Base-by-base conservation (phyloP, 2,113 vertebrate genomes). In the Nettapus auritus region DNA sequence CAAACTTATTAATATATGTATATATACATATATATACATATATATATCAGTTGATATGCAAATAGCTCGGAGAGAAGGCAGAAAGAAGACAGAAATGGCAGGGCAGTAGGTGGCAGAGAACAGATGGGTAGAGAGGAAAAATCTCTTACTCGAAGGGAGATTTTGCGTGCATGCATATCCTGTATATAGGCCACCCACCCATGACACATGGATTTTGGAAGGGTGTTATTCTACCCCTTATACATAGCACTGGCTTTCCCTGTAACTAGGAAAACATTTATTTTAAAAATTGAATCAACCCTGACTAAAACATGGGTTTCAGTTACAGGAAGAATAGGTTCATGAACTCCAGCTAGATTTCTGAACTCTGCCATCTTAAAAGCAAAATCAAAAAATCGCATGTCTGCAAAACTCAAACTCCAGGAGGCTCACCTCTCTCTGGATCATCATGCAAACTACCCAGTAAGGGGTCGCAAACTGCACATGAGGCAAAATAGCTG, bases 271-370 rank as follows among this genome's bases (percentile, higher is more conserved):
- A 96, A 96, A 97, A 95, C 62, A 84, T 96, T 97, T 96, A 94
- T 92, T 95, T 97, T 93, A 93, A 96, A 97, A 94, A 96, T 96
- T 92, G 94, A 96, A 95, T 96, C 92, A 96, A 90, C 88, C 74
- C 89, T 92, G 86, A 90, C 83, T 89, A 96, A 97, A 97, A 89
- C 92, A 96, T 82, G 66, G 93, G 94, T 96, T 96, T 96, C 69
- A 14, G 67, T 97, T 96, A 96, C 96, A 97, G 96, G 93, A 96
- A 96, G 81, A 90, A 79, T 22, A 92, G 88, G 94, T 96, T 97
- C 94, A 93, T 96, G 96, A 96, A 96, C 96, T 96, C 57, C 67
- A 86, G 88, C 33, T 82, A 89, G 44, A 92, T 95, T 94, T 94
- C 69, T 90, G 88, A 96, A 96, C 93, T 28, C 66, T 93, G 21